Conservation (phyloP, 1,140 invertebrate genomes). For the Rhagoletis zephyria region DNA sequence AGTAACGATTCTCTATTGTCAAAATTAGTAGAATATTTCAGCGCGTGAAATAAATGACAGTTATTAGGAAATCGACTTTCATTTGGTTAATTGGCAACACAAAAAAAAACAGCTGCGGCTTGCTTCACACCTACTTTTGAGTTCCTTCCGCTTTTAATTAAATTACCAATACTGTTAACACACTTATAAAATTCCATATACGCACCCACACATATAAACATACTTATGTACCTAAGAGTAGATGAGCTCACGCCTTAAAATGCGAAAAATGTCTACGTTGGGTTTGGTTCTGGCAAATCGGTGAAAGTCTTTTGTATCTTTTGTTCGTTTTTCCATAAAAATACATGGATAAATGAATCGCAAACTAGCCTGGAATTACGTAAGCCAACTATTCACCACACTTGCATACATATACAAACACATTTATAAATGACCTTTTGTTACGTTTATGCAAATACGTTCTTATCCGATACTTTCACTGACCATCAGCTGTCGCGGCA, state of each 20-base stretch:
- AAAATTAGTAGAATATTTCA: not conserved
- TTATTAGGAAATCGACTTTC: not conserved
- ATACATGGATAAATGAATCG: slow-evolving; percentile 26
- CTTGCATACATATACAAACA: not conserved
- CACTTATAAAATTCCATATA: not conserved
- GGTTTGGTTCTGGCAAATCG: slow-evolving; percentile 27
- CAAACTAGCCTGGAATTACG: not conserved
- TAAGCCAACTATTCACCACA: not conserved
- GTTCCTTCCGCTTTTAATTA: slow-evolving; percentile 41
- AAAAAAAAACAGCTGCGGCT: not conserved
- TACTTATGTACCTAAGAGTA: not conserved
- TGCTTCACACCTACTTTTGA: slow-evolving; percentile 7
- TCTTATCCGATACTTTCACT: not conserved
- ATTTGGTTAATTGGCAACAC: slow-evolving; percentile 38
- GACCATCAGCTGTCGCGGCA: not conserved
- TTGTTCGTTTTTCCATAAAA: not conserved
- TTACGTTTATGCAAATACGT: not conserved
- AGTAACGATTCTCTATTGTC: not conserved
- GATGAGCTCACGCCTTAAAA: slow-evolving; percentile 17
- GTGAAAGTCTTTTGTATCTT: not conserved
- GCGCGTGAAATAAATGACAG: not conserved
- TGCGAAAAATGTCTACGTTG: slow-evolving; percentile 12
- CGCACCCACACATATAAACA: not conserved
- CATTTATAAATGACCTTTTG: not conserved
- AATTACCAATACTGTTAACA: too few species aligned